phyloP scores from a whole-genome alignment of 2,113 vertebrate genomes.

The Cromileptes altivelis region DNA sequence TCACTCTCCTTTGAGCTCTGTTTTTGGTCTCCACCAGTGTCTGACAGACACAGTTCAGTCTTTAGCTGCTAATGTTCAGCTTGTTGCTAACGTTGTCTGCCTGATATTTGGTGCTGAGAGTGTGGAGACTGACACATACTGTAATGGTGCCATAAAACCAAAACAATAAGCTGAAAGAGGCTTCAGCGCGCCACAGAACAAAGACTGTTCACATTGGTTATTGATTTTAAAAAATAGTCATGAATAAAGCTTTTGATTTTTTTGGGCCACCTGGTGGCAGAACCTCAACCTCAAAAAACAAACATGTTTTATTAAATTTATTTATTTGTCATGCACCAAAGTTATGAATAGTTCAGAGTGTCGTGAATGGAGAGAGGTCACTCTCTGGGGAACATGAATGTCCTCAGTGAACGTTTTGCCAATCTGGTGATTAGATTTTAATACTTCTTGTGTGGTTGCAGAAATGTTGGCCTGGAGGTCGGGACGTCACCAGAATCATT shows the following conservation, averaged over 20 bases:
- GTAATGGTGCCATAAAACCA: background rate
- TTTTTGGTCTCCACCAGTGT: background rate
- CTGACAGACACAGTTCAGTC: background rate
- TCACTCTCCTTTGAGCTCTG: background rate
- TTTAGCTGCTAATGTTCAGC: background rate
- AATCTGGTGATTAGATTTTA: background rate
- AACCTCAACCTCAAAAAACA: background rate
- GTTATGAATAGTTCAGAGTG: background rate
- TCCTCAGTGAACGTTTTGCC: background rate
- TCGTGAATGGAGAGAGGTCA: background rate
- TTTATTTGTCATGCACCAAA: background rate
- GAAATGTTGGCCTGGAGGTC: constrained; percentile 9
- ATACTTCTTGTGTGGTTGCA: constrained; percentile 4
- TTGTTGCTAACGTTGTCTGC: background rate
- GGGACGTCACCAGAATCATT: background rate
- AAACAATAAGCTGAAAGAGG: background rate
- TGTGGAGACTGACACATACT: too few relatives aligned
- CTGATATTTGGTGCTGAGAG: too few relatives aligned
- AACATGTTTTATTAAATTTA: background rate
- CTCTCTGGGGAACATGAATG: background rate
- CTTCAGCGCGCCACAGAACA: too few relatives aligned
- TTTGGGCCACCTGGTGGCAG: background rate
- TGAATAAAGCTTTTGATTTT: background rate
- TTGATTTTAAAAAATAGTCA: background rate
- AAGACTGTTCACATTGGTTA: background rate